phyloP scores from a whole-genome alignment of 2,113 vertebrate genomes.

The Peromyscus maniculatus region DNA sequence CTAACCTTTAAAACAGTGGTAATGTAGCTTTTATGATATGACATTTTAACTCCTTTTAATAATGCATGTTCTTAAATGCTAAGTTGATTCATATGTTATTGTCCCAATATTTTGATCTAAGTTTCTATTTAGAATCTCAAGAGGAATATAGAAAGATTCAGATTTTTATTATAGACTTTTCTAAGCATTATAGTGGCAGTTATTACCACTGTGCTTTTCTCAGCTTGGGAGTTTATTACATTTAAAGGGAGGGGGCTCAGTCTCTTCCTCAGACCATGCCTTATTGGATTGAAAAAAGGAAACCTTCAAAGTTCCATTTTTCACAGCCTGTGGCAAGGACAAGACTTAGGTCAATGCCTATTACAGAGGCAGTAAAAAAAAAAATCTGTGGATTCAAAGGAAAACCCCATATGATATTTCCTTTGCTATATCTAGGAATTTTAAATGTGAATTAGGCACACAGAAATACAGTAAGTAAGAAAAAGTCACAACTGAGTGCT shows the following conservation, averaged over 20 bases:
- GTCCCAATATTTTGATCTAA: slow-evolving; percentile 74
- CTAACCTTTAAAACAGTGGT: slow-evolving; percentile 85
- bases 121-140: slow-evolving; percentile 69
- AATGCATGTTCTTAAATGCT: slow-evolving; percentile 83
- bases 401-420: slow-evolving; percentile 6
- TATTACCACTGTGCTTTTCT: slow-evolving; percentile 62
- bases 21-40: slow-evolving; percentile 78
- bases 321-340: slow-evolving; percentile 86
- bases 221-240: slow-evolving; percentile 65
- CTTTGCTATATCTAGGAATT: slow-evolving; percentile 28
- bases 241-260: slow-evolving; percentile 51
- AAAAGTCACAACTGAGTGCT: slow-evolving; percentile 21
- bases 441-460: not conserved
- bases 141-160: slow-evolving; percentile 74
- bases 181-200: slow-evolving; percentile 74
- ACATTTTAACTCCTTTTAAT: slow-evolving; percentile 84
- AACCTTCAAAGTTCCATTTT: slow-evolving; percentile 84
- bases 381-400: slow-evolving; percentile 63
- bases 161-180: slow-evolving; percentile 60
- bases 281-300: slow-evolving; percentile 68
- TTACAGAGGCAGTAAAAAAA: slow-evolving; percentile 71
- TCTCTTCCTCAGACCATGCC: slow-evolving; percentile 75
- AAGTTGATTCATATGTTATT: slow-evolving; percentile 72
- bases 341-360: slow-evolving; percentile 77
- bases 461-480: fast-evolving